Base-by-base conservation (phyloP, 2,797 vertebrate species). In the Malacoraja senta region DNA sequence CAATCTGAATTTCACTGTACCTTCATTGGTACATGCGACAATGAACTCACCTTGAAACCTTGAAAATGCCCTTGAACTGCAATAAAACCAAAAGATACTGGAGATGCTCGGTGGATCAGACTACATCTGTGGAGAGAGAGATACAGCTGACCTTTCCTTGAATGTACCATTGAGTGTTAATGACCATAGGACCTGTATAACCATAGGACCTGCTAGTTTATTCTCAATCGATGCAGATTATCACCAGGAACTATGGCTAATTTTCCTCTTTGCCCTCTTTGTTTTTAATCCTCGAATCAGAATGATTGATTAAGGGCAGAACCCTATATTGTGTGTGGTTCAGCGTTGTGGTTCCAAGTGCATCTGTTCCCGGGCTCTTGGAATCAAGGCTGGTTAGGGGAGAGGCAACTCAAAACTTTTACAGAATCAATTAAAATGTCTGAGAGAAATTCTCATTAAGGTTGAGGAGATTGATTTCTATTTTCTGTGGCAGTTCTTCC, bases 361-460 rank as follows among this genome's bases (percentile, higher is more conserved):
- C 32, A 26, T 58, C 53, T 12, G 58, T 58, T 13, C 53, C 44
- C 26, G 1, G 29, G 21, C 13, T 12, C 24, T 61, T 61, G 24
- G 53, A 10, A 29, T 78, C 32, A 15, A 78, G 76, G 8, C 8
- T 9, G 19, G 21, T 58, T 24, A 26, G 38, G 2, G 21, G 21
- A 13, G n/a, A 53, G 44, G 58, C 10, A 29, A 24, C 2, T 53
- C 44, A 83, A 83, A 83, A 83, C 80, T 26, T 61, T 58, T 10
- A 58, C 53, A 19, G 84, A 35, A 90, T 90, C 84, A 35, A n/a
- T 63, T 68, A 21, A 90, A 19, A 32, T 32, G 19, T n/a, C 84
- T 68, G 84, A 68, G 29, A 32, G 86, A 7, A 63, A 90, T 90
- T n/a, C 63, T 90, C 86, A 90, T 68, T 90, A 90, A 68, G 6